phyloP scores from a whole-genome alignment of 2,888 invertebrate species.

The Pollenia amentaria region DNA sequence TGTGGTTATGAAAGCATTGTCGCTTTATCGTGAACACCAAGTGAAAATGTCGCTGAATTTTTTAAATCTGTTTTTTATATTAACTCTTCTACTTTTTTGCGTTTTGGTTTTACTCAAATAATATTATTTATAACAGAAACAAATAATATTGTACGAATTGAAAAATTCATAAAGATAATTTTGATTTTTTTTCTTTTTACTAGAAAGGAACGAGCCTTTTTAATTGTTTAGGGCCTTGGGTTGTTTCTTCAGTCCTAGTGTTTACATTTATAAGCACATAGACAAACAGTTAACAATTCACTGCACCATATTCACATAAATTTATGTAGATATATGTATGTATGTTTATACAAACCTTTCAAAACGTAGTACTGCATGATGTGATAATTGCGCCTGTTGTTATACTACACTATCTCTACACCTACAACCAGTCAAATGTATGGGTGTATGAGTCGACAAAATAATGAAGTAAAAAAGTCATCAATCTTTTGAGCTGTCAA shows the following conservation, averaged over 20 bases:
- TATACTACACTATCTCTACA: slow-evolving; percentile 20
- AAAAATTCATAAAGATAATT: too few species aligned
- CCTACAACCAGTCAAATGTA: neutral
- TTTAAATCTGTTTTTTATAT: too few species aligned
- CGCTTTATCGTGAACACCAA: too few species aligned
- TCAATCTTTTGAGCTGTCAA: slow-evolving; percentile 77
- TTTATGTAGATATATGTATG: slow-evolving; percentile 17
- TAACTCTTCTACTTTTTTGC: too few species aligned
- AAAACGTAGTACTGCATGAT: neutral
- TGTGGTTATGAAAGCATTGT: too few species aligned
- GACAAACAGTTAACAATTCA: slow-evolving; percentile 36
- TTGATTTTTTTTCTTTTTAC: neutral
- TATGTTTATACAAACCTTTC: neutral
- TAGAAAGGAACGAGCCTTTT: neutral
- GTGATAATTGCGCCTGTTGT: slow-evolving; percentile 44
- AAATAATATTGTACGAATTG: too few species aligned
- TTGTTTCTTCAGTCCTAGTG: neutral
- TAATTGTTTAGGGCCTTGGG: neutral
- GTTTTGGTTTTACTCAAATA: too few species aligned
- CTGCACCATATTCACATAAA: slow-evolving; percentile 1
- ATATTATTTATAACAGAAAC: too few species aligned
- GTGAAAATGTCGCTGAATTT: too few species aligned
- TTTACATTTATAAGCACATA: slow-evolving; percentile 36
- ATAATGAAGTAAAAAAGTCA: slow-evolving; percentile 71
- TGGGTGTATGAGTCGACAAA: slow-evolving; percentile 25